Evolutionary conservation across 2,113 vertebrate species (phyloP).

Genomic region (Xiphophorus hellerii): DNA sequence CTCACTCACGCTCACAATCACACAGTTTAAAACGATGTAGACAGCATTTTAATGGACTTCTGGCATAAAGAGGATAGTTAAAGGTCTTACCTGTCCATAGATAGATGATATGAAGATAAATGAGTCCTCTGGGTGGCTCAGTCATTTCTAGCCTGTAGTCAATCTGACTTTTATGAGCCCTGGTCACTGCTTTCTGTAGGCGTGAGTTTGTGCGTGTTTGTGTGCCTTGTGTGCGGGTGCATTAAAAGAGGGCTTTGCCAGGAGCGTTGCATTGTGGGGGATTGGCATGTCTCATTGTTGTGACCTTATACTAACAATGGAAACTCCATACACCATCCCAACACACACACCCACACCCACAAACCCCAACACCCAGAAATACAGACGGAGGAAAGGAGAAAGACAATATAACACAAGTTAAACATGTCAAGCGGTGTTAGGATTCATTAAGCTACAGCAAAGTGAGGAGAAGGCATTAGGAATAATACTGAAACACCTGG

Average conservation of each 20-base stretch:
- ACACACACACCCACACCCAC: constrained; percentile 15
- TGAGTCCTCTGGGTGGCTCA: constrained; percentile 44
- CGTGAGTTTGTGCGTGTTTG: constrained; percentile 19
- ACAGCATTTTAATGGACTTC: no score
- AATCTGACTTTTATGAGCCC: not conserved
- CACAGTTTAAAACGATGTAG: no score
- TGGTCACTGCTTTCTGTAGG: not conserved
- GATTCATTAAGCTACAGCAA: not conserved
- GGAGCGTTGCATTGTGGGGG: constrained; percentile 61
- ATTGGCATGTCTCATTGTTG: constrained; percentile 64
- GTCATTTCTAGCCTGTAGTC: constrained; percentile 50
- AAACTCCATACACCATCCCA: constrained; percentile 24
- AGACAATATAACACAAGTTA: constrained; percentile 1
- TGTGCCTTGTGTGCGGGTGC: constrained; percentile 12
- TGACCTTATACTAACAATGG: constrained; percentile 69
- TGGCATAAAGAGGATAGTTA: not conserved
- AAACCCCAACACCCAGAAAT: constrained; percentile 12
- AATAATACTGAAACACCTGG: constrained; percentile 16
- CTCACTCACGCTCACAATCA: no score
- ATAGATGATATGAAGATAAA: constrained; percentile 69
- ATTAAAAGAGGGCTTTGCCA: constrained; percentile 44
- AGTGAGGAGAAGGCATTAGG: constrained; percentile 5
- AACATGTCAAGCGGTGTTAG: constrained; percentile 13
- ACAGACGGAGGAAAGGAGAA: constrained; percentile 6
- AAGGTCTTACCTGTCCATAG: constrained; percentile 64